Conservation (phyloP, 1,140 invertebrate genomes). For the Homarus americanus region DNA sequence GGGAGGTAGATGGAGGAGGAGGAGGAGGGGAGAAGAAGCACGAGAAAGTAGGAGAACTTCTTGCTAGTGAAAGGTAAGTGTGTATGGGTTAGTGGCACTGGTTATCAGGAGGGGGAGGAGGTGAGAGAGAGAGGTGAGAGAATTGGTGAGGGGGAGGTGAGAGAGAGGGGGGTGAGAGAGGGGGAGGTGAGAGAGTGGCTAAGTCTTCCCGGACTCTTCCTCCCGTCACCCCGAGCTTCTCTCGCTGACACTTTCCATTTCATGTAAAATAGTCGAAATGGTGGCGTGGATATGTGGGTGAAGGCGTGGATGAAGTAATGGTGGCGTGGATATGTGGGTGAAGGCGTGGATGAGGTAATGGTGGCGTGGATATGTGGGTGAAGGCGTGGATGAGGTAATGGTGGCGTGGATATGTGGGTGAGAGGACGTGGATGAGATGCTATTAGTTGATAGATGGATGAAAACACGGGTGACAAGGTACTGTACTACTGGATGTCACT, state of each 20-base stretch:
- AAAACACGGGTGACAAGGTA: neutral
- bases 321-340: no score
- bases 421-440: neutral
- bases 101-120: neutral
- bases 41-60: neutral
- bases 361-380: neutral
- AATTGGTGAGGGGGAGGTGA: no score
- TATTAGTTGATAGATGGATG: no score
- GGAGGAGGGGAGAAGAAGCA: constrained; percentile 2
- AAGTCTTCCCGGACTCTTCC: no score
- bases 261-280: neutral
- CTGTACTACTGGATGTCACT: neutral
- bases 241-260: neutral
- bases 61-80: constrained; percentile 20
- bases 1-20: constrained; percentile 20
- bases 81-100: neutral
- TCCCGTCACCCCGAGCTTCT: no score
- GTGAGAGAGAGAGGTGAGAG: no score
- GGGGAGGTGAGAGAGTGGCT: no score
- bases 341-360: no score
- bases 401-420: neutral
- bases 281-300: neutral
- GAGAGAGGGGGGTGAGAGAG: no score
- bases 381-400: no score
- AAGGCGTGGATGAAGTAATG: no score